Percentiles rank a stretch among this genome's conserved stretches.
These are phyloP conservation scores for Poicephalus meyeri DNA, from an alignment of 2,113 vertebrate genomes.

Conservation along the genomic window DNA sequence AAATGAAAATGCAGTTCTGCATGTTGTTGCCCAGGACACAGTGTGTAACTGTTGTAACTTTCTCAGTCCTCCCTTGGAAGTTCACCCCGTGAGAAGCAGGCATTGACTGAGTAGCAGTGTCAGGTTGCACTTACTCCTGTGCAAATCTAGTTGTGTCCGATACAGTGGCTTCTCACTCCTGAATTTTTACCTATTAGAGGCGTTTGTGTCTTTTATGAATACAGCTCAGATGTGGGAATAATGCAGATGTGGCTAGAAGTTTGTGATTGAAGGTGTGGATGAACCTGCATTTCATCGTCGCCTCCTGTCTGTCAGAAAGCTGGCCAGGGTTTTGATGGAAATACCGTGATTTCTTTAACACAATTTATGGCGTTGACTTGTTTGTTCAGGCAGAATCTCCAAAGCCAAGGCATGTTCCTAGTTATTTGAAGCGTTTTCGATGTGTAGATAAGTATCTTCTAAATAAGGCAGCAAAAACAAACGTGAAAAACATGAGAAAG, in stretches of 20 bases:
- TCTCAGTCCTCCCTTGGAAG: not conserved
- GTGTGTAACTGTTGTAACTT: not conserved
- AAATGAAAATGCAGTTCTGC: not conserved
- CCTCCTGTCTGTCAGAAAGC: not conserved
- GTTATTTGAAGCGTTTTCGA: not conserved
- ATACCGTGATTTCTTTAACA: not conserved
- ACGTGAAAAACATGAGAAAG: not conserved
- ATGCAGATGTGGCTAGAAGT: not conserved
- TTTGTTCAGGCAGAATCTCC: not conserved
- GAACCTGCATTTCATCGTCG: not conserved
- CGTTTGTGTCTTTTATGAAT: not conserved
- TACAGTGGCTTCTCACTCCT: not conserved
- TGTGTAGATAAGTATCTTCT: not conserved
- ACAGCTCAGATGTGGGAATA: not conserved
- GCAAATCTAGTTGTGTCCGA: not conserved
- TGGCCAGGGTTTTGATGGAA: not conserved
- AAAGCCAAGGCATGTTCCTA: not conserved
- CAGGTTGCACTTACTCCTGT: rapidly evolving
- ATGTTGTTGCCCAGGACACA: not conserved
- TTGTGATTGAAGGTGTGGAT: not conserved
- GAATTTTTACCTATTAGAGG: not conserved
- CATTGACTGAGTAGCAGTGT: not conserved
- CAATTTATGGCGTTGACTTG: not conserved
- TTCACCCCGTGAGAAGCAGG: not conserved
- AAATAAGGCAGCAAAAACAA: not conserved